Evolutionary conservation across 1,140 invertebrate species (phyloP).

Genomic region (Aplysia californica): DNA sequence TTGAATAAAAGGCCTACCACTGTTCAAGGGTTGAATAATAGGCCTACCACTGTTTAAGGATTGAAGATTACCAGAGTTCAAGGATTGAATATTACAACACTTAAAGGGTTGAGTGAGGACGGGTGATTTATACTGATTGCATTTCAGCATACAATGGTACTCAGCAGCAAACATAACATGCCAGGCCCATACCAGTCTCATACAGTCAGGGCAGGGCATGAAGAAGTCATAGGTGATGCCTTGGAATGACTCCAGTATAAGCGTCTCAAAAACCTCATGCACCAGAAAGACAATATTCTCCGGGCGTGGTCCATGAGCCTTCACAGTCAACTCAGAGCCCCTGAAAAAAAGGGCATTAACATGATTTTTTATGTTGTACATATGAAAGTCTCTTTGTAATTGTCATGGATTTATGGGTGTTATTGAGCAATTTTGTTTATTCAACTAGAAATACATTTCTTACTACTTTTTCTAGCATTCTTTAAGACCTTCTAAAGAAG

Average conservation of each 20-base stretch:
- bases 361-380: background rate
- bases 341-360: constrained; percentile 27
- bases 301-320: constrained; percentile 60
- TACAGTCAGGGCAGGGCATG: constrained; percentile 64
- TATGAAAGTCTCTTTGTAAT: background rate
- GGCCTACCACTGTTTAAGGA: too few relatives aligned
- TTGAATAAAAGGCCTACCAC: too few relatives aligned
- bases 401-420: background rate
- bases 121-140: too few relatives aligned
- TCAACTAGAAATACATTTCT: background rate
- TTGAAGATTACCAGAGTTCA: too few relatives aligned
- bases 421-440: background rate
- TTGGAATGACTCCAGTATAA: constrained; percentile 63
- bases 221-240: constrained; percentile 63
- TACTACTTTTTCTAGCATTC: background rate
- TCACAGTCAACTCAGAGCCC: constrained; percentile 56
- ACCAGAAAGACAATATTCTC: constrained; percentile 65
- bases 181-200: constrained; percentile 44
- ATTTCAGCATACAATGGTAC: too few relatives aligned
- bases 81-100: too few relatives aligned
- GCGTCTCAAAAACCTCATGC: constrained; percentile 64
- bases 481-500: background rate
- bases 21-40: too few relatives aligned
- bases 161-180: too few relatives aligned
- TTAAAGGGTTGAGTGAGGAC: too few relatives aligned